Evolutionary conservation across 2,797 vertebrate species (phyloP).

Genomic region (Synaphobranchus kaupii): DNA sequence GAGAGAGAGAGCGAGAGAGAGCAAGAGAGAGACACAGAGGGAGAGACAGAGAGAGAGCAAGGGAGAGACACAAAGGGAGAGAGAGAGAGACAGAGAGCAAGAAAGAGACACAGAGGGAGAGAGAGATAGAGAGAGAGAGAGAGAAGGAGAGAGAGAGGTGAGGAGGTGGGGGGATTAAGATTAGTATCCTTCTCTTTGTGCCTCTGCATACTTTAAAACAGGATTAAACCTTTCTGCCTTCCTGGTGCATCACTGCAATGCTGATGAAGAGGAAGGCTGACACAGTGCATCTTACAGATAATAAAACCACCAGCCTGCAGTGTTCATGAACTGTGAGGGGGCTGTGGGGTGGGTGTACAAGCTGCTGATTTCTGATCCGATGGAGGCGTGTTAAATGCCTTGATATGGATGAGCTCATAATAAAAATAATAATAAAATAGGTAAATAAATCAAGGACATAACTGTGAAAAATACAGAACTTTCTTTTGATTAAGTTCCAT

Average conservation of each 20-base stretch:
- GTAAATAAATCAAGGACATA: not conserved
- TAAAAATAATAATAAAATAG: not conserved
- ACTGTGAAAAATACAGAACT: not conserved
- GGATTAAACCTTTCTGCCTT: not conserved
- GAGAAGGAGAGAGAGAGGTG: not conserved
- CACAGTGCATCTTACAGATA: not conserved
- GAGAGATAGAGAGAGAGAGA: not conserved
- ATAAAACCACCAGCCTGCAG: not conserved
- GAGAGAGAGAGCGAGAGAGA: not conserved
- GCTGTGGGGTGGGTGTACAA: not conserved
- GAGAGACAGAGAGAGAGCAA: not conserved
- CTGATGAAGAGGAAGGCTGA: not conserved
- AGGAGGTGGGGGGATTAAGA: not conserved
- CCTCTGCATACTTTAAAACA: not conserved
- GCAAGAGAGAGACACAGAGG: too few relatives aligned
- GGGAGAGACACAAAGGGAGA: not conserved
- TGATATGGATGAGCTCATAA: not conserved
- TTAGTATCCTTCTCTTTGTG: not conserved
- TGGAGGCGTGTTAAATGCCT: not conserved
- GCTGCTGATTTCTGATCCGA: not conserved
- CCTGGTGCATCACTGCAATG: not conserved
- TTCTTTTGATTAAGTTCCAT: not conserved
- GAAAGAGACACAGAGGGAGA: too few relatives aligned
- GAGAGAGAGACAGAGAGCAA: too few relatives aligned
- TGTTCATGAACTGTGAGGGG: not conserved